These are phyloP conservation scores for Lophura swinhoii DNA, from an alignment of 2,797 vertebrate species.

Conservation along the genomic window DNA sequence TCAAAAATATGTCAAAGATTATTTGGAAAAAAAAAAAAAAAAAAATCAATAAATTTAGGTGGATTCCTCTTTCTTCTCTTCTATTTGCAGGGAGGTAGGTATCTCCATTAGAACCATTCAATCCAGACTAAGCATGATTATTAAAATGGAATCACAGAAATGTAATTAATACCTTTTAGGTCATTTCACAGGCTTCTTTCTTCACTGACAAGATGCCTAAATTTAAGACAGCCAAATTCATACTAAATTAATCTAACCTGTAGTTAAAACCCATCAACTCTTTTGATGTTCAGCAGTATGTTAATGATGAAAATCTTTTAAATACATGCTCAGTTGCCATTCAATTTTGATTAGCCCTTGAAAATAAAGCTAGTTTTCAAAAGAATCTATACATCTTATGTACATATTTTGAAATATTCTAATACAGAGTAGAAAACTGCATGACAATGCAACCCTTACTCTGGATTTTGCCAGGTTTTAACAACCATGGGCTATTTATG, in stretches of 20 bases:
- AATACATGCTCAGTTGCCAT: background rate
- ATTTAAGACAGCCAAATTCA: slow-evolving; percentile 22
- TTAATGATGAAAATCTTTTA: slow-evolving; percentile 62
- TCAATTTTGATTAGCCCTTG: slow-evolving; percentile 32
- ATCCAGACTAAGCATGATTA: background rate
- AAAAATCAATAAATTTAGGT: background rate
- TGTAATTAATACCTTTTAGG: background rate
- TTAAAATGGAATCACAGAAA: background rate
- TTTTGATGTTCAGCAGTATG: slow-evolving; percentile 51
- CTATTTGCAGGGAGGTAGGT: background rate
- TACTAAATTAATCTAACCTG: background rate
- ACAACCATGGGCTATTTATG: background rate
- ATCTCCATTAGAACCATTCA: background rate
- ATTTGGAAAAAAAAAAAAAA: background rate
- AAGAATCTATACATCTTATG: slow-evolving; percentile 52
- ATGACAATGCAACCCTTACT: slow-evolving; percentile 17
- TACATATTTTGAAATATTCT: slow-evolving; percentile 44
- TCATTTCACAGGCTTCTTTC: background rate
- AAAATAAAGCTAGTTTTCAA: slow-evolving; percentile 51
- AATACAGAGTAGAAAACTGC: slow-evolving; percentile 43
- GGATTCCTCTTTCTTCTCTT: background rate
- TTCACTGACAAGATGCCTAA: background rate
- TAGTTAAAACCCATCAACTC: slow-evolving; percentile 44
- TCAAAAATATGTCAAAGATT: background rate
- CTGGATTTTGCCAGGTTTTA: slow-evolving; percentile 54